A percentile compares a stretch with the other conserved stretches of the same genome.
phyloP scores from a whole-genome alignment of 2,888 invertebrate species.

The Orthosia incerta region DNA sequence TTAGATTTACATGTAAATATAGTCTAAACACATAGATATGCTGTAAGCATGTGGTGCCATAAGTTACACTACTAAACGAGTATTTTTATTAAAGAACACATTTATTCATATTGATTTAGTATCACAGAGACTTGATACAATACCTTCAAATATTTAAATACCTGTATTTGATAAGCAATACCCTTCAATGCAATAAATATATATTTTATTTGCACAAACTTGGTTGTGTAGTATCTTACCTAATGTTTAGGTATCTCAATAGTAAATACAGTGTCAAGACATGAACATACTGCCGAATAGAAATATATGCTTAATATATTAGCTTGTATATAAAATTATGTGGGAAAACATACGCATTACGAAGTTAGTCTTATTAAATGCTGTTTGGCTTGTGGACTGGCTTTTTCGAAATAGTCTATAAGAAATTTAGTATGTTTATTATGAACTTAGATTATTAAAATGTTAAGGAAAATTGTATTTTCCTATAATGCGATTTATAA shows the following conservation, averaged over 20 bases:
- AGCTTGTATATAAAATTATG: constrained; percentile 87
- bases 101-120: constrained; percentile 59
- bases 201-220: constrained; percentile 61
- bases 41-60: constrained; percentile 91
- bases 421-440: constrained; percentile 79
- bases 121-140: constrained; percentile 45
- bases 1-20: constrained; percentile 78
- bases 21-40: constrained; percentile 75
- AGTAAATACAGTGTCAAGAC: constrained; percentile 47
- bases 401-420: constrained; percentile 84
- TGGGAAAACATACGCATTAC: constrained; percentile 91
- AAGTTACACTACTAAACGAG: constrained; percentile 85
- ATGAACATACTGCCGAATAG: constrained; percentile 61
- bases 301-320: constrained; percentile 74
- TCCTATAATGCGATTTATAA: constrained; percentile 71
- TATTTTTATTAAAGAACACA: constrained; percentile 78
- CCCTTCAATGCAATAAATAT: constrained; percentile 41
- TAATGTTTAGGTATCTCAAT: constrained; percentile 57
- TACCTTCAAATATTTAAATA: constrained; percentile 50
- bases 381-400: constrained; percentile 88
- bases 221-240: constrained; percentile 62
- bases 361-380: constrained; percentile 87
- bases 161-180: constrained; percentile 48
- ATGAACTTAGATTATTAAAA: constrained; percentile 75
- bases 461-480: constrained; percentile 71